Evolutionary conservation across 2,113 vertebrate genomes (phyloP), one percentile per base, ranked within the genome.

Genomic region (Anas platyrhynchos): DNA sequence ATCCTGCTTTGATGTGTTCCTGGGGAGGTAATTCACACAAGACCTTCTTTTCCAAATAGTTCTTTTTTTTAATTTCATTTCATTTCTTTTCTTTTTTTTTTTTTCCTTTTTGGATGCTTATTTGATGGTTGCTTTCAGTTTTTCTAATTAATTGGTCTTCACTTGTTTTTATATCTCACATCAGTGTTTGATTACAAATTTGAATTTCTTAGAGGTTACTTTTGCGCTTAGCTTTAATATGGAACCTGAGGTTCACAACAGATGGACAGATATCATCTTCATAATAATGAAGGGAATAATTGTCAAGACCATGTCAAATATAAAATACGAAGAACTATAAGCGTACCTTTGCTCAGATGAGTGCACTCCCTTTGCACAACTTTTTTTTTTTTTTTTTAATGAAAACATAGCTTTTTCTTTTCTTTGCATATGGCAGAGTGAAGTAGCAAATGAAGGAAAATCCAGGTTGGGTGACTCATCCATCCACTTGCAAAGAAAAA

Each of bases 381-480:
- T 76, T 65, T 32, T 79, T 76, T 61, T 32, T 84, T 76, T 77
- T 93, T 62, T 9, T 44, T 27, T 52, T 67, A 96, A 74, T 74
- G 55, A 83, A 94, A 96, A 72, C 65, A 81, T 93, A 90, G 94
- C 76, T 93, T 96, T 95, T 94, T 94, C 75, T 95, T 89, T 83
- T 95, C 82, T 95, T 94, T 96, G 89, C 82, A 68, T 78, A 67
- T 91, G 85, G 68, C 90, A 95, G 93, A 96, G 32, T 90, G 79
- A 96, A 88, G 72, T 93, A 85, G 36, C 71, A 95, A 93, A 85
- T 91, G 90, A 95, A 92, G 65, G 88, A 91, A 93, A 96, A 95
- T 83, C 76, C 72, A 94, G 89, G 79, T 96, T 96, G 95, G 83
- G 93, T 83, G 72, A 93, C 61, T 95, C 85, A 94, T 88, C 94